Evolutionary conservation across 2,113 vertebrate species (phyloP), one percentile per base, ranked within the genome.

Genomic region (Ammospiza nelsoni): DNA sequence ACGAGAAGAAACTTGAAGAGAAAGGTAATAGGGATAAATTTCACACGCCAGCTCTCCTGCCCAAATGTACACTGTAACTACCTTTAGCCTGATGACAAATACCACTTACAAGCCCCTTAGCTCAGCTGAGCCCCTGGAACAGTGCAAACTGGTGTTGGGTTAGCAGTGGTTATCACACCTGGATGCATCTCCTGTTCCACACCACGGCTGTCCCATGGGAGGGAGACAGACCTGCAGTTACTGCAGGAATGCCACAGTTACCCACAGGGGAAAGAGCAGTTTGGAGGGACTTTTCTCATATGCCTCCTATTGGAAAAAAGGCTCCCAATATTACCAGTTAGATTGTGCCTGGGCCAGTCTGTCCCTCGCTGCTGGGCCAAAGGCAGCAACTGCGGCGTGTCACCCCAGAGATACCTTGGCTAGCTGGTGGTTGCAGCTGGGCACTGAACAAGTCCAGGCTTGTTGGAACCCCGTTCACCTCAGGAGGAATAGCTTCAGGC

Each of bases 1-100:
- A 52, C 37, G n/a, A 81, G 54, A 86, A 94, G 94, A 85, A 76
- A 78, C 20, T 33, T 72, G 31, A 68, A 14, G 52, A 71, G 59
- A 87, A 84, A 94, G 17, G 20, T 37, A 73, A 62, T 35, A 41
- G 24, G 48, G 52, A 83, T 49, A 61, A 67, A 80, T 86, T 55
- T 87, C 46, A 72, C 46, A 49, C 15, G 88, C 5, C 55, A 63
- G 18, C 21, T 85, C 55, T 92, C 43, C 39, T 43, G 31, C 13
- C 67, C 48, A 91, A 74, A 80, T 12, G 33, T 33, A 52, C 20
- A 23, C 9, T 17, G 11, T 37, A 55, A 84, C 46, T 73, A 41
- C 14, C 16, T 79, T 58, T 68, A 67, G 41, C 44, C 58, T 67
- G 54, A 62, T 78, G 66, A 71, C 96, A 90, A 83, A 81, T 13